A percentile compares a stretch with the other conserved stretches of the same genome.
Evolutionary conservation across 2,888 invertebrate species (phyloP).

Genomic region (Plebejus anna): DNA sequence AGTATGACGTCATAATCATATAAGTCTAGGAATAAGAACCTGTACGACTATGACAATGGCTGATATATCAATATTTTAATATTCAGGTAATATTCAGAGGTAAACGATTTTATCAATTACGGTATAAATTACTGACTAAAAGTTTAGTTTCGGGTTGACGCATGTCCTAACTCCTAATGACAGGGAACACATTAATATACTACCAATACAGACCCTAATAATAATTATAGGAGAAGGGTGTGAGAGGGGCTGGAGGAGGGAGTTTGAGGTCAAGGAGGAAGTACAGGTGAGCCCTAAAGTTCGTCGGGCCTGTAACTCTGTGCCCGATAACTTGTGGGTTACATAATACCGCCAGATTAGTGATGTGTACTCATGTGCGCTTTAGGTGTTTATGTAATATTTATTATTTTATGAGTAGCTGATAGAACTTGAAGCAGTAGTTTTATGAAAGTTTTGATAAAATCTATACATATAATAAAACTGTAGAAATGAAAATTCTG

Average conservation of each 20-base stretch:
- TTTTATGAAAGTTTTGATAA: too few relatives aligned
- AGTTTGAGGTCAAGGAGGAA: not conserved
- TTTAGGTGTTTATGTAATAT: not conserved
- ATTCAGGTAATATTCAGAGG: too few relatives aligned
- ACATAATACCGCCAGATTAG: not conserved
- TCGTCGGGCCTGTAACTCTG: not conserved
- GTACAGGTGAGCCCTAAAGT: constrained; percentile 1
- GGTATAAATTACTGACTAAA: not conserved
- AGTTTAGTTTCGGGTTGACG: not conserved
- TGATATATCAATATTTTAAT: too few relatives aligned
- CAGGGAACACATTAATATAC: not conserved
- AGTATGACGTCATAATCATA: too few relatives aligned
- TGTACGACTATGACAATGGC: too few relatives aligned
- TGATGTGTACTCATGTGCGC: not conserved
- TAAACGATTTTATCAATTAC: too few relatives aligned
- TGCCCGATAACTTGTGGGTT: constrained; percentile 1
- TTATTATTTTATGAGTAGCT: too few relatives aligned
- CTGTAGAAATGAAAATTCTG: too few relatives aligned
- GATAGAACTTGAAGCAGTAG: too few relatives aligned
- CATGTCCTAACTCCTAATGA: not conserved
- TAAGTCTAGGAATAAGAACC: too few relatives aligned
- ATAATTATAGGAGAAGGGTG: not conserved
- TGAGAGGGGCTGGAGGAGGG: not conserved
- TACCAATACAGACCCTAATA: not conserved
- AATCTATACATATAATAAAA: too few relatives aligned